phyloP scores from a whole-genome alignment of 2,797 vertebrate species.

The Anableps anableps region DNA sequence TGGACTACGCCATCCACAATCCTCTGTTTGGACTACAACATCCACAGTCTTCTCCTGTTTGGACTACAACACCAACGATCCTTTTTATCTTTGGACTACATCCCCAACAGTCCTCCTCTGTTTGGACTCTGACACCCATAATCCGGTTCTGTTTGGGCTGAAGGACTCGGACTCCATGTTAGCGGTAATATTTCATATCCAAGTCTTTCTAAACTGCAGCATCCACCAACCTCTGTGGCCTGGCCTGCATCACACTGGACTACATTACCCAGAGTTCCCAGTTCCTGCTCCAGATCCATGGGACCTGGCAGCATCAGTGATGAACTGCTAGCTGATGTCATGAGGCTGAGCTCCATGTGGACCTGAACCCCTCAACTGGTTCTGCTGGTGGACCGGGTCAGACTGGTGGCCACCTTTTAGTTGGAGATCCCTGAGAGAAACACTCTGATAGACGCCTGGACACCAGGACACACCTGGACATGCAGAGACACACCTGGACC shows the following conservation, averaged over 20 bases:
- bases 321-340: conserved; percentile 10
- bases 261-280: conserved; percentile 43
- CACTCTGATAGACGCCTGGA: too few relatives aligned
- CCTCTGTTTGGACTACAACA: not conserved
- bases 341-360: not conserved
- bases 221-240: too few relatives aligned
- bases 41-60: not conserved
- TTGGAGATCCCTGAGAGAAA: not conserved
- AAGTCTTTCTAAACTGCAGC: not conserved
- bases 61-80: not conserved
- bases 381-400: conserved; percentile 15
- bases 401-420: too few relatives aligned
- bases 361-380: not conserved
- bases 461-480: too few relatives aligned
- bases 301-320: conserved; percentile 24
- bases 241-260: conserved; percentile 11
- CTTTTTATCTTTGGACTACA: not conserved
- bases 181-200: not conserved
- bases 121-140: not conserved
- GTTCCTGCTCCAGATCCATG: not conserved
- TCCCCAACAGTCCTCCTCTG: not conserved
- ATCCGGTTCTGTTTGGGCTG: not conserved
- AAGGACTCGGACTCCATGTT: not conserved
- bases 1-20: too few relatives aligned
- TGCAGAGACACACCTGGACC: not conserved